Percentiles rank a stretch among this genome's conserved stretches.
Evolutionary conservation across 2,797 vertebrate genomes (phyloP).

Genomic region (Sternarchorhynchus goeldii): DNA sequence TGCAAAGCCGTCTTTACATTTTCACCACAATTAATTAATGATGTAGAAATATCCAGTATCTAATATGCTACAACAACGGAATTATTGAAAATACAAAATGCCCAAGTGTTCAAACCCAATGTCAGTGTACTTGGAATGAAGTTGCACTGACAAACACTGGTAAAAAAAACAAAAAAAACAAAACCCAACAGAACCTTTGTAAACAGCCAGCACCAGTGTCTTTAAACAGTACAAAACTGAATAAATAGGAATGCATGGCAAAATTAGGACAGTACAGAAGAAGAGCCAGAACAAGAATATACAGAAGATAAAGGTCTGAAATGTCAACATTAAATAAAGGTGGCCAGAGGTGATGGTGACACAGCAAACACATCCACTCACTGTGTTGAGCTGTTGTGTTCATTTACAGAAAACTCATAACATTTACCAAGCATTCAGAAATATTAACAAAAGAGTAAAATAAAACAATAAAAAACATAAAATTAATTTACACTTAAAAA

Average conservation of each 20-base stretch:
- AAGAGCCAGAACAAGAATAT: not conserved
- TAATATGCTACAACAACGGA: constrained; percentile 24
- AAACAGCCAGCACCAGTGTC: constrained; percentile 51
- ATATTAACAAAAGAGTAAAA: constrained; percentile 29
- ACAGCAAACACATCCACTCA: constrained; percentile 55
- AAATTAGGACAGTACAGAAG: not conserved
- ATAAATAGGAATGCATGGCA: constrained; percentile 36
- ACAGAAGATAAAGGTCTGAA: constrained; percentile 2
- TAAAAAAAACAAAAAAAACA: constrained; percentile 9
- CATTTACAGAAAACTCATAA: constrained; percentile 10
- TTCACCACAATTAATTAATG: constrained; percentile 10
- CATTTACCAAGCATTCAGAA: not conserved
- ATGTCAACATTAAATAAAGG: not conserved
- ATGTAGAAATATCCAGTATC: constrained; percentile 32
- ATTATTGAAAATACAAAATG: constrained; percentile 32
- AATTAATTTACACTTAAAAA: constrained; percentile 39
- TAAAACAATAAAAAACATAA: constrained; percentile 40
- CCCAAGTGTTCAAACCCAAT: constrained; percentile 26
- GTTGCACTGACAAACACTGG: constrained; percentile 42
- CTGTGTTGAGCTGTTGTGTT: constrained; percentile 21
- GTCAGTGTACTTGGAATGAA: constrained; percentile 13
- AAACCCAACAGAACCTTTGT: not conserved
- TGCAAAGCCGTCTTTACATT: constrained; percentile 14
- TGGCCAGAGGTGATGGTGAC: not conserved
- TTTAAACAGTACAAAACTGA: constrained; percentile 31